These are phyloP conservation scores for Sterna hirundo DNA, from an alignment of 2,113 vertebrate genomes.

Conservation along the genomic window DNA sequence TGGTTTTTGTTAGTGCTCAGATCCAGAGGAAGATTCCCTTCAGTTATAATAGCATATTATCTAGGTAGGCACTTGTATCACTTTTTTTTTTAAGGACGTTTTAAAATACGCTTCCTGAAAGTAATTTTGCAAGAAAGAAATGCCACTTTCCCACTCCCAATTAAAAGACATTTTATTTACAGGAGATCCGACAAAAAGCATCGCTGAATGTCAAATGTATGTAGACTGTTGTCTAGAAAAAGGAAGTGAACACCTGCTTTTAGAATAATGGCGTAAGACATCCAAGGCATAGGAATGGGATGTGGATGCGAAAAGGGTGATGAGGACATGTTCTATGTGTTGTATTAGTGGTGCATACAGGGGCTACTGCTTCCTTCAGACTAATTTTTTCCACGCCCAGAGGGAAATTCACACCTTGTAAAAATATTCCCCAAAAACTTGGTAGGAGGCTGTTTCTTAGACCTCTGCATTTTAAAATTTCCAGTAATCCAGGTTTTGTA, in stretches of 20 bases:
- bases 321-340: neutral
- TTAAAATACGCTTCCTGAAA: neutral
- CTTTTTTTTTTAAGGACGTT: neutral
- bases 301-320: neutral
- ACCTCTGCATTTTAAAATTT: neutral
- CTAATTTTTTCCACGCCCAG: neutral
- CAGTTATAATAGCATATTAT: neutral
- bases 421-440: neutral
- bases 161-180: neutral
- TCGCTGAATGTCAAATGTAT: neutral
- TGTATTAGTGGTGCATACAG: neutral
- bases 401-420: neutral
- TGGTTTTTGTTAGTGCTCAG: neutral
- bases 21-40: neutral
- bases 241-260: neutral
- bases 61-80: neutral
- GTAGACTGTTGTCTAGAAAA: neutral
- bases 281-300: neutral
- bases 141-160: neutral
- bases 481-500: neutral
- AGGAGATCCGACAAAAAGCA: neutral
- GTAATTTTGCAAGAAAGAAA: neutral
- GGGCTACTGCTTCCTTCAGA: neutral
- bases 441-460: neutral
- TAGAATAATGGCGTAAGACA: neutral